phyloP scores from a whole-genome alignment of 2,888 invertebrate genomes.

The Aethes cnicana region DNA sequence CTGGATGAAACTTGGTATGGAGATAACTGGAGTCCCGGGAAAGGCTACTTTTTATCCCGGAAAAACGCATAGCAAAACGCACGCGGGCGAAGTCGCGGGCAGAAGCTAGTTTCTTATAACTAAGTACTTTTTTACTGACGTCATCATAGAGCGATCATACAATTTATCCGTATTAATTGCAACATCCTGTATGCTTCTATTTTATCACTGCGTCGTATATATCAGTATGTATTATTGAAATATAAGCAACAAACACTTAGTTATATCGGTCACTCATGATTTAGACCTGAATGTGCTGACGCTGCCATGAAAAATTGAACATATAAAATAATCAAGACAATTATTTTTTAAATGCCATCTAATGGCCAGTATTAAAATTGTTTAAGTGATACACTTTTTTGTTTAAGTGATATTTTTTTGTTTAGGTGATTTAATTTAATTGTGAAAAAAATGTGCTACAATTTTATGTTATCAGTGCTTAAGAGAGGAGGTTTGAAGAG shows the following conservation, averaged over 20 bases:
- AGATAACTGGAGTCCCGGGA: too few species aligned
- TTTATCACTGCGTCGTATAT: conserved; percentile 40
- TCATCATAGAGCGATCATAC: not conserved
- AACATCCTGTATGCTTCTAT: conserved; percentile 14
- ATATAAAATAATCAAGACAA: not conserved
- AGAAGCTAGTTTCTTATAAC: too few species aligned
- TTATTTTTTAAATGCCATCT: not conserved
- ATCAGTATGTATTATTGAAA: conserved; percentile 43
- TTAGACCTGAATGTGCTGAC: conserved; percentile 39
- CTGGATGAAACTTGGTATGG: too few species aligned
- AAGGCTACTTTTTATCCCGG: too few species aligned
- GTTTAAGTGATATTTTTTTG: too few species aligned
- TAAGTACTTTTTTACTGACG: too few species aligned
- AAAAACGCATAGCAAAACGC: too few species aligned
- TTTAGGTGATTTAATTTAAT: not conserved
- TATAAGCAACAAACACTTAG: conserved; percentile 38
- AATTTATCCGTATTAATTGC: not conserved
- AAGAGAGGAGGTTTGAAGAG: conserved; percentile 44
- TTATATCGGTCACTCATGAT: conserved; percentile 43
- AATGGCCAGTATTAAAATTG: not conserved
- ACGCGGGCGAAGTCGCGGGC: too few species aligned
- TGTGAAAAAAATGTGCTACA: conserved; percentile 58
- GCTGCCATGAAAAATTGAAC: conserved; percentile 14
- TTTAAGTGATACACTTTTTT: too few species aligned
- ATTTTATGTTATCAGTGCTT: conserved; percentile 47